These are phyloP conservation scores for Myxocyprinus asiaticus DNA, from an alignment of 2,113 vertebrate genomes.

Conservation along the genomic window DNA sequence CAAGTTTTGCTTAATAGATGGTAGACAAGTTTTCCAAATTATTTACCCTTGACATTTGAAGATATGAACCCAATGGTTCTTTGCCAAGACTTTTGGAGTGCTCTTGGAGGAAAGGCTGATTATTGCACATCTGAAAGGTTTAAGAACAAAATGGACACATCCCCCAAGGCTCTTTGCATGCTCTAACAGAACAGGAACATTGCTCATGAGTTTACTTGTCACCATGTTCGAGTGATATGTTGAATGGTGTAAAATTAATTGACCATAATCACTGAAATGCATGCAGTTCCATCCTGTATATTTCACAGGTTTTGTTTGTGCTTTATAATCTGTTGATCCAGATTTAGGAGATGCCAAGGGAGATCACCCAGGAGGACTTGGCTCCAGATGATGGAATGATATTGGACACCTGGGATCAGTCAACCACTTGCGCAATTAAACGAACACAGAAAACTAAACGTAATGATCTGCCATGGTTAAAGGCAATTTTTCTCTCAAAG, in stretches of 20 bases:
- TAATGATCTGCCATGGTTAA: not conserved
- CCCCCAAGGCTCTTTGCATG: constrained; percentile 89
- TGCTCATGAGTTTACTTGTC: constrained; percentile 72
- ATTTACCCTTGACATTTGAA: too few relatives aligned
- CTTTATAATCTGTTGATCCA: constrained; percentile 53
- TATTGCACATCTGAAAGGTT: constrained; percentile 81
- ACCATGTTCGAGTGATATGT: too few relatives aligned
- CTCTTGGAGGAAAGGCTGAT: constrained; percentile 77
- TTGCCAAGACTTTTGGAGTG: constrained; percentile 78
- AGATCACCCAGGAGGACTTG: constrained; percentile 88
- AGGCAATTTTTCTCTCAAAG: constrained; percentile 60
- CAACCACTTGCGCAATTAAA: constrained; percentile 46
- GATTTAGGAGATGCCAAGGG: constrained; percentile 92
- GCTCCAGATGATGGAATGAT: constrained; percentile 92
- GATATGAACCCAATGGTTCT: too few relatives aligned
- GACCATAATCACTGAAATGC: not conserved
- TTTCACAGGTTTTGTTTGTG: not conserved
- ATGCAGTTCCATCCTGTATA: not conserved
- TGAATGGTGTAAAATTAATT: not conserved
- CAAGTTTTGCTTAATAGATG: not conserved
- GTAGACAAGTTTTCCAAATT: too few relatives aligned
- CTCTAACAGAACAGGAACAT: constrained; percentile 88
- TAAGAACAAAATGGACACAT: constrained; percentile 84
- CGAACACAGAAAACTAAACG: not conserved
- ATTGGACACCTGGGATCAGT: constrained; percentile 90